Base-by-base conservation (phyloP, 2,888 invertebrate species). In the Eugnorisma glareosa region DNA sequence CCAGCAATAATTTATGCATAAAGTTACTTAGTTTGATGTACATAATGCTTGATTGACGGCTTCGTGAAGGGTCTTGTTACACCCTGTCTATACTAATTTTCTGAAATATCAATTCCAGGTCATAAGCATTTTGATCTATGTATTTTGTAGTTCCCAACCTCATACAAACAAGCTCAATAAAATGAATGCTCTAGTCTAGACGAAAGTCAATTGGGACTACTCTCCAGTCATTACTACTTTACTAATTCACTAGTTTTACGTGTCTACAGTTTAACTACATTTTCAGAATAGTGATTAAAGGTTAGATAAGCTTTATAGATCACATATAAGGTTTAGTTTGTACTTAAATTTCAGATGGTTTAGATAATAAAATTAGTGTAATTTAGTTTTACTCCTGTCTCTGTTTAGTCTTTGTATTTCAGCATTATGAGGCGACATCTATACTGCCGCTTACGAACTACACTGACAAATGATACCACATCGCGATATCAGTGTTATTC, bases 251-350 rank as follows among this genome's bases (percentile, higher is more conserved):
- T 59, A 66, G 51, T 69, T 74, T 69, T 59, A 75, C 37, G 69
- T 77, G 15, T 74, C n/a, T 54, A 28, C 37, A 63, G 51, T 69
- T 76, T 72, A 24, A 59, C 18, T 71, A 51, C 54, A 54, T 24
- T 67, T 69, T n/a, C 54, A 45, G 63, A 43, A 43, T 45, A 64
- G 28, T 54, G 67, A 63, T 24, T 64, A n/a, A 64, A 45, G 45
- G 24, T 48, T 37, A 75, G 70, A 82, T 82, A 70, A 75, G 48
- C 64, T 82, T 82, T 70, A 75, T 69, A 40, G 43, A 37, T 35
- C 54, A 31, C 63, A 35, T 66, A 77, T 70, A 59, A 75, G 28
- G 13, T 75, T 79, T 37, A 57, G 40, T 66, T 61, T 45, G 61
- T 66, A 61, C 18, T 77, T 45, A 70, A 71, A 37, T 37, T 40